Conservation (phyloP, 2,888 invertebrate species). For the Drosophila phalerata region DNA sequence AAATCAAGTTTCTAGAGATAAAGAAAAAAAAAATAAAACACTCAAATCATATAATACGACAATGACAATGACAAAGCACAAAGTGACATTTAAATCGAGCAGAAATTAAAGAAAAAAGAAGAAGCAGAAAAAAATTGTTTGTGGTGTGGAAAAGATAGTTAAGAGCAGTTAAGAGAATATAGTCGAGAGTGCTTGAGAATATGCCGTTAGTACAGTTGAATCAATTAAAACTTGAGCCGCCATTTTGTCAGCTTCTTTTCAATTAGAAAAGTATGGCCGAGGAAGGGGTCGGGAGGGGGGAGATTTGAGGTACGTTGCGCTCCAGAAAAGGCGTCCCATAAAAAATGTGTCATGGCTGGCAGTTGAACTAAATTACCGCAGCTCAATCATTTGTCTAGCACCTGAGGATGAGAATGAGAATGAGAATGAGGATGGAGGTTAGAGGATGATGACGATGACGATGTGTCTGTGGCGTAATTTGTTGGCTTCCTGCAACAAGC, state of each 20-base stretch:
- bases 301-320: constrained; percentile 53
- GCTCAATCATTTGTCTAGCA: constrained; percentile 62
- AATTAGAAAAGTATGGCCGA: constrained; percentile 51
- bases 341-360: constrained; percentile 76
- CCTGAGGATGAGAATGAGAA: constrained; percentile 43
- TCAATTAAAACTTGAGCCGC: constrained; percentile 65
- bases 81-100: constrained; percentile 66
- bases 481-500: constrained; percentile 81
- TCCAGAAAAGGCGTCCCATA: constrained; percentile 64
- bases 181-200: constrained; percentile 52
- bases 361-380: constrained; percentile 69
- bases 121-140: constrained; percentile 15
- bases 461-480: constrained; percentile 65
- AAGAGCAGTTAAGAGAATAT: constrained; percentile 27
- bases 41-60: constrained; percentile 45
- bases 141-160: constrained; percentile 53
- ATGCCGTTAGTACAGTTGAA: constrained; percentile 76
- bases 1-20: constrained; percentile 62
- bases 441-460: constrained; percentile 34
- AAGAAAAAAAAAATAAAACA: constrained; percentile 26
- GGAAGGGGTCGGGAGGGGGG: not conserved
- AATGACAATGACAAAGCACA: constrained; percentile 70
- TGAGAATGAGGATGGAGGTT: constrained; percentile 23
- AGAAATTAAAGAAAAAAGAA: constrained; percentile 11
- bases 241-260: constrained; percentile 57